A percentile compares a stretch with the other conserved stretches of the same genome.
phyloP scores from a whole-genome alignment of 2,113 vertebrate species.

The Thymallus thymallus region DNA sequence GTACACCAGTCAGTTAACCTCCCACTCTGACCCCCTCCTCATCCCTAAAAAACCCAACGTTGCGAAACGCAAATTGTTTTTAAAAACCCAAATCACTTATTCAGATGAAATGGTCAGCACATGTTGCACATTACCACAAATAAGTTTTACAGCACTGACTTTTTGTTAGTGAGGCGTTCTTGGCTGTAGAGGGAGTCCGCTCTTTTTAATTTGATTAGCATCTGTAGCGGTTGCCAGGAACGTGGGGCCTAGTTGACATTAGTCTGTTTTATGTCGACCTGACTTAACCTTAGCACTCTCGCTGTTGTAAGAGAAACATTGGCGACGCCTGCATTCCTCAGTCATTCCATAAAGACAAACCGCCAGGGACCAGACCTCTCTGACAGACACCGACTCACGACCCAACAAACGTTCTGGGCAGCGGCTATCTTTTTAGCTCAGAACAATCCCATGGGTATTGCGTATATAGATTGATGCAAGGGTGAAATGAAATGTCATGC shows the following conservation, averaged over 20 bases:
- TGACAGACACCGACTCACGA: not conserved
- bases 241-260: not conserved
- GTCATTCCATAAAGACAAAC: constrained; percentile 29
- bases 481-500: not conserved
- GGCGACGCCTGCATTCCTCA: constrained; percentile 48
- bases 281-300: constrained; percentile 16
- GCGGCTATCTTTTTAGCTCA: not conserved
- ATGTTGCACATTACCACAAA: constrained; percentile 8
- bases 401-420: not conserved
- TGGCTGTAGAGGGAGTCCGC: constrained; percentile 9
- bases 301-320: constrained; percentile 30
- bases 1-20: not conserved
- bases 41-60: not conserved
- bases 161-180: constrained; percentile 5
- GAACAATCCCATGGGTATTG: not conserved
- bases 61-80: not conserved
- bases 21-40: not conserved
- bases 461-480: not conserved
- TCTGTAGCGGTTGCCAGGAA: constrained; percentile 21
- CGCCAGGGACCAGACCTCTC: constrained; percentile 14
- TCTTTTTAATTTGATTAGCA: constrained; percentile 25
- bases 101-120: not conserved
- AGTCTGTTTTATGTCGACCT: constrained; percentile 28
- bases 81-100: constrained; percentile 17
- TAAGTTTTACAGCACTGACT: constrained; percentile 10